phyloP scores from a whole-genome alignment of 2,888 invertebrate species.

The Sphaeridia pumilis region DNA sequence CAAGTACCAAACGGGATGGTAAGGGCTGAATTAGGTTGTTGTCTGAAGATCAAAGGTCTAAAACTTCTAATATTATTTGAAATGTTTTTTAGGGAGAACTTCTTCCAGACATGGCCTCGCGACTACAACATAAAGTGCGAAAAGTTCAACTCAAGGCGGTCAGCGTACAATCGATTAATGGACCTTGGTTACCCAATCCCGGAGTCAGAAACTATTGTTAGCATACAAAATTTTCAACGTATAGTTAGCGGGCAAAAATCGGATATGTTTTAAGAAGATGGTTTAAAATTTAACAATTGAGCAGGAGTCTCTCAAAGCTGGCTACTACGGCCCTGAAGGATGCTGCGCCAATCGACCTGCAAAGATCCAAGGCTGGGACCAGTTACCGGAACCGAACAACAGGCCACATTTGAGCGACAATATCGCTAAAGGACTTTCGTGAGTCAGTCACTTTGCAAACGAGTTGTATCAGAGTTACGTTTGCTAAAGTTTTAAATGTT shows the following conservation, averaged over 20 bases:
- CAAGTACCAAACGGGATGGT: slow-evolving; percentile 30
- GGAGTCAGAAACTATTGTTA: slow-evolving; percentile 29
- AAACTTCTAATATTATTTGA: background rate
- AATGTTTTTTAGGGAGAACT: slow-evolving; percentile 26
- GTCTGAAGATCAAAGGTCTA: background rate
- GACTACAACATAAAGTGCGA: slow-evolving; percentile 25
- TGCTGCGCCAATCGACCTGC: slow-evolving; percentile 18
- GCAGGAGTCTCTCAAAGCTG: slow-evolving; percentile 30
- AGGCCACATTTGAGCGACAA: slow-evolving; percentile 29
- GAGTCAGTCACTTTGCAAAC: background rate
- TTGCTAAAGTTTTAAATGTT: no score
- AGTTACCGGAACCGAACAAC: slow-evolving; percentile 30
- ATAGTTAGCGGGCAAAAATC: background rate
- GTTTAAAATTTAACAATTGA: background rate
- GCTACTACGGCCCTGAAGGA: slow-evolving; percentile 27
- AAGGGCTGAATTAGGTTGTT: background rate
- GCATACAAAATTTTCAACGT: background rate
- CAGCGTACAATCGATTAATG: slow-evolving; percentile 30
- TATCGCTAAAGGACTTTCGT: slow-evolving; percentile 14
- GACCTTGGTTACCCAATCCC: slow-evolving; percentile 27
- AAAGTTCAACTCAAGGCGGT: slow-evolving; percentile 21
- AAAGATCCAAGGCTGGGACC: slow-evolving; percentile 19
- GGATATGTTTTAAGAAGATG: background rate
- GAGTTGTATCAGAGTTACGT: background rate
- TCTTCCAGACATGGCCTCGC: slow-evolving; percentile 23